phyloP scores from a whole-genome alignment of 2,888 invertebrate genomes.

The Lymantria monacha region DNA sequence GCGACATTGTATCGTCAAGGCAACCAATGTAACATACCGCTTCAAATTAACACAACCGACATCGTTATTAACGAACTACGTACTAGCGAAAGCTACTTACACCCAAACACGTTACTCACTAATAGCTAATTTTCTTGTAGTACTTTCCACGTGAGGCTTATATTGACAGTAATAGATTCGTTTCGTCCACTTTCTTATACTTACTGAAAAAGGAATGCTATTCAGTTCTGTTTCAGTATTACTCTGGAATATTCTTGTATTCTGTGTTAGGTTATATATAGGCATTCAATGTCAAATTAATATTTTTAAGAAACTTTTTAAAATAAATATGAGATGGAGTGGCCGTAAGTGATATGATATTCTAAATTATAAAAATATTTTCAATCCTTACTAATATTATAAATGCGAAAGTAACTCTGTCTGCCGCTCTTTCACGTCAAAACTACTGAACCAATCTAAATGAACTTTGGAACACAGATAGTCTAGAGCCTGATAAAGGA shows the following conservation, averaged over 20 bases:
- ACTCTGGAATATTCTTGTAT: constrained; percentile 3
- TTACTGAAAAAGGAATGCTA: not conserved
- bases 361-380: no score
- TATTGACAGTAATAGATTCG: constrained; percentile 66
- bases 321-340: no score
- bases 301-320: no score
- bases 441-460: no score
- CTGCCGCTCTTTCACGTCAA: no score
- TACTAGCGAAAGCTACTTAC: constrained; percentile 28
- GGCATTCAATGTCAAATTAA: no score
- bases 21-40: constrained; percentile 53
- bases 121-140: constrained; percentile 59
- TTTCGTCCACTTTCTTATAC: constrained; percentile 38
- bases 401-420: no score
- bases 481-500: no score
- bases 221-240: not conserved
- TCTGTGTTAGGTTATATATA: no score
- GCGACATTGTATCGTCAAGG: constrained; percentile 62
- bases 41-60: constrained; percentile 60
- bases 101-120: constrained; percentile 44
- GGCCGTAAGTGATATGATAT: no score
- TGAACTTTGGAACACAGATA: no score
- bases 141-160: constrained; percentile 48
- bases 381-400: no score
- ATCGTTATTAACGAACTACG: constrained; percentile 55